Percentiles rank a stretch among this genome's conserved stretches.
Conservation (phyloP, 2,888 invertebrate genomes). For the Colletes collaris region DNA sequence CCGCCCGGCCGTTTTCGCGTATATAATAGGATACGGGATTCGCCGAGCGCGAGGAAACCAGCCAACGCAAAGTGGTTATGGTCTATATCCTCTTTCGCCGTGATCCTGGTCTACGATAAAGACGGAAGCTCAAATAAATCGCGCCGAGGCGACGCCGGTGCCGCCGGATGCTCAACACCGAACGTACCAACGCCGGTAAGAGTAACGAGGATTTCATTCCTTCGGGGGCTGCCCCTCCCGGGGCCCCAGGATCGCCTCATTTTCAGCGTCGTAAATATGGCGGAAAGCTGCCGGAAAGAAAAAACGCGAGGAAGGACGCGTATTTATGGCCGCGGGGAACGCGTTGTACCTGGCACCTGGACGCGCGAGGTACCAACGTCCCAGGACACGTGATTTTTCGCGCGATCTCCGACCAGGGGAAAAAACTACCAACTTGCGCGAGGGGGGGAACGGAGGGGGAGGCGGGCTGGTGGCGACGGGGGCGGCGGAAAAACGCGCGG, state of each 20-base stretch:
- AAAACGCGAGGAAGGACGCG: conserved; percentile 13
- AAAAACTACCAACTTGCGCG: not conserved
- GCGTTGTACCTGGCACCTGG: conserved; percentile 2
- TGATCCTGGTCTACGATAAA: conserved; percentile 75
- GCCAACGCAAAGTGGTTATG: conserved; percentile 74
- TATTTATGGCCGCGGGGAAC: conserved; percentile 24
- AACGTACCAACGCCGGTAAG: conserved; percentile 64
- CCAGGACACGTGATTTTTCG: conserved; percentile 14
- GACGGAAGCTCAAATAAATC: conserved; percentile 79
- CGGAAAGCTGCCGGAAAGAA: conserved; percentile 33
- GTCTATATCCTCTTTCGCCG: conserved; percentile 74
- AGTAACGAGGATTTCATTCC: conserved; percentile 77
- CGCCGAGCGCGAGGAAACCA: conserved; percentile 38
- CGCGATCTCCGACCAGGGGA: not conserved
- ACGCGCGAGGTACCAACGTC: not conserved
- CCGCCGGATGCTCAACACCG: conserved; percentile 75
- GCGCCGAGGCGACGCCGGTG: conserved; percentile 45
- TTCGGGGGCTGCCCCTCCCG: conserved; percentile 32
- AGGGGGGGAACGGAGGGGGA: not conserved
- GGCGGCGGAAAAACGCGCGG: not conserved
- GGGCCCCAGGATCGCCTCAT: conserved; percentile 36
- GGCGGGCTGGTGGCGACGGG: not conserved
- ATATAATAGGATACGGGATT: conserved; percentile 47
- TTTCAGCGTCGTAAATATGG: conserved; percentile 58
- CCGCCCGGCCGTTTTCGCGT: conserved; percentile 20